Base-by-base conservation (phyloP, 2,888 invertebrate genomes). In the Heteromyza rotundicornis region DNA sequence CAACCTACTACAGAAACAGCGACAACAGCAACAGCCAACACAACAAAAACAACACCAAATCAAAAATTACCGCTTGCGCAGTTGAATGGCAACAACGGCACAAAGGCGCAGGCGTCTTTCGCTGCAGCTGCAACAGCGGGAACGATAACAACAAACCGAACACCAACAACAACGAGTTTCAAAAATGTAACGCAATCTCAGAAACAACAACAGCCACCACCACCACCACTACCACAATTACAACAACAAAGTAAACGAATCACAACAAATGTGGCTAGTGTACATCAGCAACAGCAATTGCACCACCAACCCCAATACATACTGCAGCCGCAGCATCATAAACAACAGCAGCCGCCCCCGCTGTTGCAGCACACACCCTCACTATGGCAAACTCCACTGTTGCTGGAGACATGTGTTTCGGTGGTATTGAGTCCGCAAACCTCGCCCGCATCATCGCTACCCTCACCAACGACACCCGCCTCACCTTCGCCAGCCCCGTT, bases 311-410 rank as follows among this genome's bases (percentile, higher is more conserved):
- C n/a, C n/a, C n/a, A n/a, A n/a, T n/a, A n/a, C n/a, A n/a, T n/a
- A n/a, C n/a, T n/a, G n/a, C 60, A 64, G 49, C 70, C 61, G 55
- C 68, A 55, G 59, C 70, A 69, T 63, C n/a, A n/a, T n/a, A n/a
- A n/a, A n/a, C 70, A 67, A 69, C 69, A 71, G 27, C 74, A 71
- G 24, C 74, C 77, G 53, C 72, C 72, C 10, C 69, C 77, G 52
- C 71, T 72, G 51, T 74, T 64, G 59, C 74, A 66, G 67, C 78
- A 71, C 65, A 79, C 78, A 49, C 78, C 79, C 8, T 79, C 79
- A 53, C 65, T 79, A 70, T 79, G 79, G 79, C 79, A 79, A 65
- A 79, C 79, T 2, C 79, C 79, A 32, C 69, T 79, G 19, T 68
- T 79, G 23, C 69, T 79, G 70, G 79, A 79, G 36, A 70, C 73